Conservation (phyloP, 2,888 invertebrate genomes). For the Metopia argyrocephala region DNA sequence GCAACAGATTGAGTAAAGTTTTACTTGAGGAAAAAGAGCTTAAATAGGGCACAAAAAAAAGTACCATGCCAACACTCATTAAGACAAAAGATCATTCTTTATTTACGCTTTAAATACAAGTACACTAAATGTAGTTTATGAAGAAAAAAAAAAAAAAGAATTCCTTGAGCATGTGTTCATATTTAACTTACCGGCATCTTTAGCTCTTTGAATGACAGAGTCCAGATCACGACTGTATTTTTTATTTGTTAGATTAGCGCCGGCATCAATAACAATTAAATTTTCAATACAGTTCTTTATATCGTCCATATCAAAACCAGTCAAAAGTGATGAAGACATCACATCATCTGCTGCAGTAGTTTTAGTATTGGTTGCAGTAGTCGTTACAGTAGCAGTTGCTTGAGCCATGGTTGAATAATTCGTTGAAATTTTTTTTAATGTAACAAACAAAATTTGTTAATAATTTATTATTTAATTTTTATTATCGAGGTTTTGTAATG, state of each 20-base stretch:
- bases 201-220: slow-evolving; percentile 93
- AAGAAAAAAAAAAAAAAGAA: too few species aligned
- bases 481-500: slow-evolving; percentile 49
- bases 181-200: slow-evolving; percentile 88
- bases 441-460: slow-evolving; percentile 17
- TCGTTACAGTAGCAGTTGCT: slow-evolving; percentile 40
- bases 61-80: neutral
- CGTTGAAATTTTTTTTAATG: slow-evolving; percentile 44
- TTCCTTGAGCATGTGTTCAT: neutral
- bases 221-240: slow-evolving; percentile 95
- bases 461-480: slow-evolving; percentile 56
- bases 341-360: slow-evolving; percentile 56
- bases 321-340: slow-evolving; percentile 57
- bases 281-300: slow-evolving; percentile 93
- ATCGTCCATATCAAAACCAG: slow-evolving; percentile 71
- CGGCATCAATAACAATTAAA: slow-evolving; percentile 94
- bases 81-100: neutral
- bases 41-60: neutral
- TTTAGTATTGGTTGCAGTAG: neutral
- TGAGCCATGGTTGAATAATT: slow-evolving; percentile 58
- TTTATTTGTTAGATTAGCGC: slow-evolving; percentile 95
- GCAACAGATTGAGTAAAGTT: too few species aligned
- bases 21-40: neutral
- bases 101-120: neutral
- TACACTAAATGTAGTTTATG: neutral